Percentiles rank a stretch among this genome's conserved stretches.
Evolutionary conservation across 1,140 invertebrate species (phyloP).

Genomic region (Grapholita molesta): DNA sequence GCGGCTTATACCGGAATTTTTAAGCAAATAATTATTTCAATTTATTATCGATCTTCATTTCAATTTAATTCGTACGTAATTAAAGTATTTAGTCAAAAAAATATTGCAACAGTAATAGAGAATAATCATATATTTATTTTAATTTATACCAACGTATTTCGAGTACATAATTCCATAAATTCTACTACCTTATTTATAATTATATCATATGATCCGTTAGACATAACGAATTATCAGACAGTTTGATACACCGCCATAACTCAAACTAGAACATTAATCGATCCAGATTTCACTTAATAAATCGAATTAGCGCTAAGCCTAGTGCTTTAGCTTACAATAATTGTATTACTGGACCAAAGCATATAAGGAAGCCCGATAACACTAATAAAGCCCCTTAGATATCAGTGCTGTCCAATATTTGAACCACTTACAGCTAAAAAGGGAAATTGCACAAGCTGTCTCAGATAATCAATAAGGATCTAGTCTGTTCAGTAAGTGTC

Average conservation of each 20-base stretch:
- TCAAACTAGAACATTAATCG: slow-evolving; percentile 15
- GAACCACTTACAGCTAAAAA: slow-evolving; percentile 11
- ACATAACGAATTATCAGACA: neutral
- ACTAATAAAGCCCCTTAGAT: slow-evolving; percentile 31
- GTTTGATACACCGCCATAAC: neutral
- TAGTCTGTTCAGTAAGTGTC: neutral
- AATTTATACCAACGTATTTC: too few species aligned
- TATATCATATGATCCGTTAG: too few species aligned
- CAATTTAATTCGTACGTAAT: too few species aligned
- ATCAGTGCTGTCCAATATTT: slow-evolving; percentile 23
- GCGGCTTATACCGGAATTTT: too few species aligned
- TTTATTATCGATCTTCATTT: too few species aligned
- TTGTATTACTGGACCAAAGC: slow-evolving; percentile 28
- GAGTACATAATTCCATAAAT: too few species aligned
- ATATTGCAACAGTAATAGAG: too few species aligned
- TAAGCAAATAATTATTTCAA: too few species aligned
- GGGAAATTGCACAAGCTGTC: slow-evolving; percentile 9
- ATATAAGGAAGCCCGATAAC: slow-evolving; percentile 43
- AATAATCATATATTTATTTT: too few species aligned
- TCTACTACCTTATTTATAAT: too few species aligned
- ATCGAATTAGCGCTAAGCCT: slow-evolving; percentile 32
- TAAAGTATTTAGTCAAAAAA: too few species aligned
- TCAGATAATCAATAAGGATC: neutral
- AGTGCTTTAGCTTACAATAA: slow-evolving; percentile 27
- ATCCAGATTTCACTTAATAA: slow-evolving; percentile 26